Percentiles rank a stretch among this genome's conserved stretches.
These are phyloP conservation scores for Adelognathus sp. DNA, from an alignment of 2,888 invertebrate genomes.

Conservation along the genomic window DNA sequence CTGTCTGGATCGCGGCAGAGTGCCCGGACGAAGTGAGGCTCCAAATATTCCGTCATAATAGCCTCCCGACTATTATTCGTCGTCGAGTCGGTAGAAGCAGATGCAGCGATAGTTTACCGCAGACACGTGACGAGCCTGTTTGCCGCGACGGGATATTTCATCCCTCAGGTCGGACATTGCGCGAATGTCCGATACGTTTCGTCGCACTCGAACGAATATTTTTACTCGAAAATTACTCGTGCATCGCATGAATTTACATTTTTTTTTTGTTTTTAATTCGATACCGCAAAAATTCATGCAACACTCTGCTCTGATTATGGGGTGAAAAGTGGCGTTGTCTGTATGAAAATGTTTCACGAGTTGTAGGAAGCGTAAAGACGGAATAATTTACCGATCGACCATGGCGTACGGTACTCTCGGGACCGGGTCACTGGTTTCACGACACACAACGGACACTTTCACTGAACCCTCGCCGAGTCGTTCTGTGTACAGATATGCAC, in stretches of 20 bases:
- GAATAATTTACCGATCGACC: constrained; percentile 46
- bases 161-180: constrained; percentile 31
- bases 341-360: neutral
- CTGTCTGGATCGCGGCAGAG: constrained; percentile 83
- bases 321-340: neutral
- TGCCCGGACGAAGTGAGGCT: constrained; percentile 83
- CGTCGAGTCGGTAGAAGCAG: constrained; percentile 47
- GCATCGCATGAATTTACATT: neutral
- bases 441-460: constrained; percentile 34
- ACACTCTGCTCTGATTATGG: neutral
- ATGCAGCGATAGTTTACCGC: constrained; percentile 36
- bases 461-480: neutral
- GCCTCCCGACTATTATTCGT: constrained; percentile 61
- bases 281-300: too few species aligned
- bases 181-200: neutral
- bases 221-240: neutral
- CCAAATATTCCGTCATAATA: constrained; percentile 82
- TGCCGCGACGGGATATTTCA: constrained; percentile 26
- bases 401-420: constrained; percentile 18
- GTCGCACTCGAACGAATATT: neutral
- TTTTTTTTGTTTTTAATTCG: too few species aligned
- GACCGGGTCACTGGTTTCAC: constrained; percentile 12
- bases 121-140: constrained; percentile 12
- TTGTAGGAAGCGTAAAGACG: neutral
- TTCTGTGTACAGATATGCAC: neutral